Percentiles rank a stretch among this genome's conserved stretches.
phyloP scores from a whole-genome alignment of 2,797 vertebrate genomes.

The Allenopithecus nigroviridis region DNA sequence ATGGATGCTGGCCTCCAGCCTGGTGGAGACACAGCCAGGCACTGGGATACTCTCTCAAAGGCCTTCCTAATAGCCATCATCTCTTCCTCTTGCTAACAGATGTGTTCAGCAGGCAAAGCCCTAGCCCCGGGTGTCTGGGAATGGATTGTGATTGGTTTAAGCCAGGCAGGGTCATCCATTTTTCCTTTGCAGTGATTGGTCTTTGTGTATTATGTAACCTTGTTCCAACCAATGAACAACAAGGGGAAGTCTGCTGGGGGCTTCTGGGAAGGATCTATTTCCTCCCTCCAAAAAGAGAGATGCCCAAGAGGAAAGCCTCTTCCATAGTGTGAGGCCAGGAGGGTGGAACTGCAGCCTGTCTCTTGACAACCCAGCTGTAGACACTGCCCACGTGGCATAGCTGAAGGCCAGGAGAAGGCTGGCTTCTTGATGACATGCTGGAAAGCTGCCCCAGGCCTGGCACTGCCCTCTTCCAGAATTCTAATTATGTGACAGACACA shows the following conservation, averaged over 20 bases:
- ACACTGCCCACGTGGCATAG: background rate
- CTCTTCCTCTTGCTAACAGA: background rate
- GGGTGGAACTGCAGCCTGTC: background rate
- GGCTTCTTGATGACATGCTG: background rate
- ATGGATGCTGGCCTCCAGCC: background rate
- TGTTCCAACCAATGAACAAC: background rate
- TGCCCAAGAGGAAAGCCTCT: background rate
- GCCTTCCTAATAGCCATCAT: background rate
- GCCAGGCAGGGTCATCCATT: no score
- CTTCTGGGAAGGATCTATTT: background rate
- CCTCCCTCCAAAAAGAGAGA: background rate
- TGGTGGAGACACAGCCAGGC: background rate
- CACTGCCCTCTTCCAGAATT: background rate
- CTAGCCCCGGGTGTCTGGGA: no score
- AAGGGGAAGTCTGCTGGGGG: background rate
- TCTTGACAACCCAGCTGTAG: background rate
- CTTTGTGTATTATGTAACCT: background rate
- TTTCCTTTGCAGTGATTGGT: background rate
- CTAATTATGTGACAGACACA: background rate
- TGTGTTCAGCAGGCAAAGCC: no score
- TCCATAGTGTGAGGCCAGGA: rapidly evolving
- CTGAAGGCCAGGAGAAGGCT: background rate
- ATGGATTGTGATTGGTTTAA: background rate
- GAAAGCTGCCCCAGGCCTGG: background rate
- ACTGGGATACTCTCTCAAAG: background rate